Evolutionary conservation across 2,888 invertebrate genomes (phyloP).

Genomic region (Dolomedes plantarius): DNA sequence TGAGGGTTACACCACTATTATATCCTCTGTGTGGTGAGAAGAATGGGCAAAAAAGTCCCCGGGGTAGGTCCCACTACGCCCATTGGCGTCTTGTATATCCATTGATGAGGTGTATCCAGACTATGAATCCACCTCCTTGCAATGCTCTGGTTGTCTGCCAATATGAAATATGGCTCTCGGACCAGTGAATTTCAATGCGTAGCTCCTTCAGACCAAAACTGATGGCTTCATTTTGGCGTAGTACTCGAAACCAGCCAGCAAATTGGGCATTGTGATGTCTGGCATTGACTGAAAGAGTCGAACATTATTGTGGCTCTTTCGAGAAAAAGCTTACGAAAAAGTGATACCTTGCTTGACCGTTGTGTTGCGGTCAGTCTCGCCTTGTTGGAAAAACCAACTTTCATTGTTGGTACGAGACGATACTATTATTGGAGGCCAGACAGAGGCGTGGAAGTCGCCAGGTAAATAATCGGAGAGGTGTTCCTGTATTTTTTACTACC

Average conservation of each 20-base stretch:
- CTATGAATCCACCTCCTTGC: constrained; percentile 40
- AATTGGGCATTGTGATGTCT: constrained; percentile 58
- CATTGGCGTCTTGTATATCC: constrained; percentile 64
- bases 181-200: constrained; percentile 57
- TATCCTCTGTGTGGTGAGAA: constrained; percentile 31
- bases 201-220: constrained; percentile 29
- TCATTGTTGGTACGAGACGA: constrained; percentile 19
- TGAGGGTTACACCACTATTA: constrained; percentile 69
- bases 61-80: constrained; percentile 50
- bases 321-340: constrained; percentile 16
- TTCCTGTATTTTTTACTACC: background rate
- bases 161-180: constrained; percentile 67
- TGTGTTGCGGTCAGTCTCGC: constrained; percentile 41
- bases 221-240: constrained; percentile 62
- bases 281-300: background rate
- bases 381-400: constrained; percentile 69
- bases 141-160: constrained; percentile 50
- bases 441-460: constrained; percentile 14
- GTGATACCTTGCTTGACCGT: constrained; percentile 58
- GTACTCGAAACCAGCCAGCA: constrained; percentile 55
- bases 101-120: constrained; percentile 53
- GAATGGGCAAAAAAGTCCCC: constrained; percentile 51
- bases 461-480: constrained; percentile 13
- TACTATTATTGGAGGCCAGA: constrained; percentile 21
- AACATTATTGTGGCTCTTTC: constrained; percentile 20